phyloP scores from a whole-genome alignment of 2,888 invertebrate genomes.

The Hetaerina titia region DNA sequence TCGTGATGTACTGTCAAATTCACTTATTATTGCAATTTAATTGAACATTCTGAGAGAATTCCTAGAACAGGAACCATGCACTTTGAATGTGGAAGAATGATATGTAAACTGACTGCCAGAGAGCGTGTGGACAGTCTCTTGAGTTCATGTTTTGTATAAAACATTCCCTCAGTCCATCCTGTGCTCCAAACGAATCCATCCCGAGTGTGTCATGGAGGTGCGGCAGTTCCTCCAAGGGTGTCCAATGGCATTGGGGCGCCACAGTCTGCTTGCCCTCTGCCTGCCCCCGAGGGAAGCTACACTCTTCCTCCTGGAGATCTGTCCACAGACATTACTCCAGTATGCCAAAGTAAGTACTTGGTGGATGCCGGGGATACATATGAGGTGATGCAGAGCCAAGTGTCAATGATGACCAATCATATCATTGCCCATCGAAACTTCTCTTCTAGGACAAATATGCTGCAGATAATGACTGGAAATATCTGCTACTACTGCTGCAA shows the following conservation, averaged over 20 bases:
- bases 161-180: conserved; percentile 79
- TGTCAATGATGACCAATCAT: no score
- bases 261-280: conserved; percentile 57
- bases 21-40: no score
- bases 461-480: conserved; percentile 77
- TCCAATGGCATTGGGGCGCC: conserved; percentile 79
- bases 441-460: conserved; percentile 76
- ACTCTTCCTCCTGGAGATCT: conserved; percentile 80
- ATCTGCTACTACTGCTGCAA: conserved; percentile 76
- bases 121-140: no score
- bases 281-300: conserved; percentile 77
- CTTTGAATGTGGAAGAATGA: no score
- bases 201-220: conserved; percentile 81
- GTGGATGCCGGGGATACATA: no score
- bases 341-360: conserved; percentile 81
- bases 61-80: no score
- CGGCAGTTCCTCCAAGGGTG: conserved; percentile 81
- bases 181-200: conserved; percentile 80
- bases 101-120: no score
- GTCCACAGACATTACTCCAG: conserved; percentile 82
- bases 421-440: not conserved
- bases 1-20: no score
- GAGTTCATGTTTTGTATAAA: no score
- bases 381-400: no score
- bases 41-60: no score